These are phyloP conservation scores for Propithecus deckenii DNA, from an alignment of 2,797 vertebrate genomes.

Conservation along the genomic window DNA sequence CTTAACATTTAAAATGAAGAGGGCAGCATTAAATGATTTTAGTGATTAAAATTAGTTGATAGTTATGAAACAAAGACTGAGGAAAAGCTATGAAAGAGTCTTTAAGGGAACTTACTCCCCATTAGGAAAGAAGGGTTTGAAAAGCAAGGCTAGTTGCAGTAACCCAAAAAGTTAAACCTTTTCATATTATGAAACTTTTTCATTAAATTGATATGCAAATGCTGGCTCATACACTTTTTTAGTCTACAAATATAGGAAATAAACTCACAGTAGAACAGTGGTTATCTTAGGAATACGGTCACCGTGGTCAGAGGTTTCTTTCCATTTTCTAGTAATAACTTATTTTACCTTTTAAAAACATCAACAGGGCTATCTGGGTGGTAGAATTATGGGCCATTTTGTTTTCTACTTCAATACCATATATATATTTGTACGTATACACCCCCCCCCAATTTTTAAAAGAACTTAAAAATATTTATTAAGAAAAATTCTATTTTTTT, in stretches of 20 bases:
- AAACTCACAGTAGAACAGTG: background rate
- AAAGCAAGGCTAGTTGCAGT: background rate
- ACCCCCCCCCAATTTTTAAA: background rate
- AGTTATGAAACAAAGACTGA: background rate
- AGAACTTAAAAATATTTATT: conserved; percentile 12
- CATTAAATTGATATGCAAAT: background rate
- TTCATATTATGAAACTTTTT: background rate
- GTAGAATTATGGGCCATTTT: background rate
- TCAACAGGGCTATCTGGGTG: background rate
- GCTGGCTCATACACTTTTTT: background rate
- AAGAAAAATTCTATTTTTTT: background rate
- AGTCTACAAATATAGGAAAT: background rate
- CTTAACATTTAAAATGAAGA: background rate
- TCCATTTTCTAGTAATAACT: background rate
- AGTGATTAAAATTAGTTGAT: background rate
- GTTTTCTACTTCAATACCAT: background rate
- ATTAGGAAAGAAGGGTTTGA: background rate
- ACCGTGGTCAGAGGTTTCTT: background rate
- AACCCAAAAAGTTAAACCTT: background rate
- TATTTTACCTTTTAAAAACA: background rate
- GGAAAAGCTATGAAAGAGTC: background rate
- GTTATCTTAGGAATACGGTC: background rate
- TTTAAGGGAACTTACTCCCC: background rate
- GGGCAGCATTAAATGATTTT: background rate
- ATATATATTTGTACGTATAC: no score